A percentile compares a stretch with the other conserved stretches of the same genome.
Evolutionary conservation across 2,888 invertebrate species (phyloP).

Genomic region (Lithodes maja): DNA sequence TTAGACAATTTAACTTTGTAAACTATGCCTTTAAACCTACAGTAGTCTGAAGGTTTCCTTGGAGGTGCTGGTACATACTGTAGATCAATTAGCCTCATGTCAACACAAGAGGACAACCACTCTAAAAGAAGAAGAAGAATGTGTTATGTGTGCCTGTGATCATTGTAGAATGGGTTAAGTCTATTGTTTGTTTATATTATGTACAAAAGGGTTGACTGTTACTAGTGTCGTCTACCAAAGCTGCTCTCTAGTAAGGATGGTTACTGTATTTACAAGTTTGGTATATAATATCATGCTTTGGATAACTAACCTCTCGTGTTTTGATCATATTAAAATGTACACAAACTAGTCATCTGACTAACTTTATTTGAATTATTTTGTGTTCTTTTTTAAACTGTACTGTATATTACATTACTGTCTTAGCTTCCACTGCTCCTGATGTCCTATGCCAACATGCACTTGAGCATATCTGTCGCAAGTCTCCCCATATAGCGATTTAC

Average conservation of each 20-base stretch:
- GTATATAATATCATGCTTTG: conserved; percentile 2
- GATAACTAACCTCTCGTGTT: background rate
- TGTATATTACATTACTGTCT: background rate
- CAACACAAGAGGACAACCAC: too few species aligned
- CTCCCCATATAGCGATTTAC: too few species aligned
- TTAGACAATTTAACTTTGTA: too few species aligned
- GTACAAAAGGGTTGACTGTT: conserved; percentile 3
- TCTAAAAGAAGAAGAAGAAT: too few species aligned
- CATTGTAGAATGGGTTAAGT: background rate
- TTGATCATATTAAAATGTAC: background rate
- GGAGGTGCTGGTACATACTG: too few species aligned
- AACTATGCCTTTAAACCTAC: too few species aligned
- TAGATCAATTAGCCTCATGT: too few species aligned
- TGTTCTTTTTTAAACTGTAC: background rate
- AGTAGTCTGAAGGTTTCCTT: too few species aligned
- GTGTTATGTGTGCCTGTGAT: background rate
- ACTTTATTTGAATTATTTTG: background rate
- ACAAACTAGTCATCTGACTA: conserved; percentile 8
- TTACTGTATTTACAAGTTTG: background rate
- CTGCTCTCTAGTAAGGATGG: background rate
- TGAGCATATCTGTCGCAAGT: too few species aligned
- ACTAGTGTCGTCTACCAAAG: background rate
- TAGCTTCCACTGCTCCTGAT: background rate
- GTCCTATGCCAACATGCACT: too few species aligned
- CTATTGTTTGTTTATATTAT: background rate